A percentile compares a stretch with the other conserved stretches of the same genome.
These are phyloP conservation scores for Amphilophus citrinellus DNA, from an alignment of 2,113 vertebrate species.

Conservation along the genomic window DNA sequence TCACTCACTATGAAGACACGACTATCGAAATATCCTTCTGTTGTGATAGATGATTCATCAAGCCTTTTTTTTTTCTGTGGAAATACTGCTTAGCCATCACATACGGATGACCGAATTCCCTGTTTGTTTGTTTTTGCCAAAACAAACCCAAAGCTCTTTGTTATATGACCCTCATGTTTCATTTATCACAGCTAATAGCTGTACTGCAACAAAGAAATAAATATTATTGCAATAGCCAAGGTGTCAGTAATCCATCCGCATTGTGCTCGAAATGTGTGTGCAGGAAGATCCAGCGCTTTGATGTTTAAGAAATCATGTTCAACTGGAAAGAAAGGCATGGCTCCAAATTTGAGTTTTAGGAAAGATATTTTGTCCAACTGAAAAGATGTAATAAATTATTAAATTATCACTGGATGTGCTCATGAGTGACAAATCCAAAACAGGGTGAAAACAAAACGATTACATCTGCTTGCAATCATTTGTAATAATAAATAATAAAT, in stretches of 20 bases:
- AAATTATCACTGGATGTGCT: neutral
- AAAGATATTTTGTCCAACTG: neutral
- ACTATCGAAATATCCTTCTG: neutral
- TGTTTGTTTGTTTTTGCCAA: neutral
- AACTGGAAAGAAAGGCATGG: no score
- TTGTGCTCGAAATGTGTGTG: neutral
- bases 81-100: neutral
- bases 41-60: neutral
- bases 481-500: neutral
- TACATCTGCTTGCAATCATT: neutral
- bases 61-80: neutral
- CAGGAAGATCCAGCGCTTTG: neutral
- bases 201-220: conserved; percentile 2
- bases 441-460: neutral
- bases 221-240: neutral
- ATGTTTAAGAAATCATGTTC: neutral
- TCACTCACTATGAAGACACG: neutral
- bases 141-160: neutral
- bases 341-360: neutral
- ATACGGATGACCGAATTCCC: neutral
- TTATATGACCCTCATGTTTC: neutral
- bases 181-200: neutral
- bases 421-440: neutral
- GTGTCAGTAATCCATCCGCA: neutral
- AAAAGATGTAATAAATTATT: neutral